phyloP scores from a whole-genome alignment of 2,797 vertebrate genomes.

The Takifugu rubripes region DNA sequence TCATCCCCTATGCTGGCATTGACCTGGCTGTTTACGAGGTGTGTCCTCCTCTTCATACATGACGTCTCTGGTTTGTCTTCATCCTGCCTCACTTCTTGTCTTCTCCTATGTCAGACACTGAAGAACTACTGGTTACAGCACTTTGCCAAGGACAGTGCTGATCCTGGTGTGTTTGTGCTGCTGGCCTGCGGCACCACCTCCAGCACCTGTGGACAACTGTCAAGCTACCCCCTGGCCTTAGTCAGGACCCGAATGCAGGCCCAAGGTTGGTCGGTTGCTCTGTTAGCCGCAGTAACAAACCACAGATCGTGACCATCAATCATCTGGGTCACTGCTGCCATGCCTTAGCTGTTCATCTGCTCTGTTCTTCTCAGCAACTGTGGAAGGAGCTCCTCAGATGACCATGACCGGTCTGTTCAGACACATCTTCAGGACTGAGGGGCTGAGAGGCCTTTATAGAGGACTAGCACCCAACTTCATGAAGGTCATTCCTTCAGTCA shows the following conservation, averaged over 20 bases:
- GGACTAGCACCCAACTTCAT: slow-evolving; percentile 95
- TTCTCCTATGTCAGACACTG: slow-evolving; percentile 76
- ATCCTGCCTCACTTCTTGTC: not conserved
- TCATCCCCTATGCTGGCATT: slow-evolving; percentile 95
- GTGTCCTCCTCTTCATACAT: slow-evolving; percentile 13
- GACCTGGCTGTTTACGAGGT: slow-evolving; percentile 97
- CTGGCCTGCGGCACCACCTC: slow-evolving; percentile 94
- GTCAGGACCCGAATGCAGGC: slow-evolving; percentile 97
- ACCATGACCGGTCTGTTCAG: slow-evolving; percentile 89
- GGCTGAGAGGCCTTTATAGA: slow-evolving; percentile 86
- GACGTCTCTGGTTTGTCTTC: slow-evolving; percentile 63
- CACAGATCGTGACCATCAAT: no score
- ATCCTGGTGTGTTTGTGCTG: slow-evolving; percentile 92
- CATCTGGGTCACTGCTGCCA: no score
- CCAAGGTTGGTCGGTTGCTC: slow-evolving; percentile 78
- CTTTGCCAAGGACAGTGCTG: slow-evolving; percentile 86
- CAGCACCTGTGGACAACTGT: slow-evolving; percentile 92
- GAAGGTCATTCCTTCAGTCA: slow-evolving; percentile 96
- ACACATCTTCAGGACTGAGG: slow-evolving; percentile 89
- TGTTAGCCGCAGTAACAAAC: not conserved
- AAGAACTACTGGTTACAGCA: slow-evolving; percentile 92
- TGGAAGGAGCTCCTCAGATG: slow-evolving; percentile 77
- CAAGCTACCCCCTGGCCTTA: slow-evolving; percentile 93
- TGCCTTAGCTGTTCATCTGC: not conserved
- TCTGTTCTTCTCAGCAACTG: slow-evolving; percentile 73